Base-by-base conservation (phyloP, 2,797 vertebrate species). In the Hydrolagus colliei region DNA sequence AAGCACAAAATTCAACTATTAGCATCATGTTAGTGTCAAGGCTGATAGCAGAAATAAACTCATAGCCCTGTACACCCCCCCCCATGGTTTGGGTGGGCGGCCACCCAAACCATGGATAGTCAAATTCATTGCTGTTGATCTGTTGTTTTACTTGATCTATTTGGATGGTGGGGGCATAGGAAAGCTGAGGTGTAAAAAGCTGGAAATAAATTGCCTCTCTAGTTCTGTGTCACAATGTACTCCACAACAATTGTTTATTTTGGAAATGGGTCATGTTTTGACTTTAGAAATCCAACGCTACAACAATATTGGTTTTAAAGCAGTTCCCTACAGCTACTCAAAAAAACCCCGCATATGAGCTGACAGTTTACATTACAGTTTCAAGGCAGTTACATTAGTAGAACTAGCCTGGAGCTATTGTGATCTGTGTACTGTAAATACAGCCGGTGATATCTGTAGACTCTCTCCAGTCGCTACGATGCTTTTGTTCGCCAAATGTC, bases 361-460 rank as follows among this genome's bases (percentile, higher is more conserved):
- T 84, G 79, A 84, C 79, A 84, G 79, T 67, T 84, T 84, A 84
- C 79, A 84, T 84, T 71, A 71, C 79, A 84, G 41, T 84, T 71
- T 84, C 9, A 10, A 52, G 65, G 18, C 16, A 52, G 32, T 18
- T 84, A 84, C 79, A 71, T 84, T 84, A 41, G 65, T 27, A 52
- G 71, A 84, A 68, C 16, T 52, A 20, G 32, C 79, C 79, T 84
- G 62, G n/a, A 84, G 79, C 79, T 84, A 84, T 52, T 84, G 79
- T 84, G 65, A 71, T 35, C 52, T 68, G 32, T 84, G 65, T 84
- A 84, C 79, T 84, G 65, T 84, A 84, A 84, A 84, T 67, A 84
- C 10, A 84, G 16, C 79, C 79, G 65, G 65, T 52, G 79, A 84
- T 84, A 18, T 84, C 79, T 84, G 79, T 84, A 67, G 79, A 84